Evolutionary conservation across 2,888 invertebrate genomes (phyloP).

Genomic region (Nezara viridula): DNA sequence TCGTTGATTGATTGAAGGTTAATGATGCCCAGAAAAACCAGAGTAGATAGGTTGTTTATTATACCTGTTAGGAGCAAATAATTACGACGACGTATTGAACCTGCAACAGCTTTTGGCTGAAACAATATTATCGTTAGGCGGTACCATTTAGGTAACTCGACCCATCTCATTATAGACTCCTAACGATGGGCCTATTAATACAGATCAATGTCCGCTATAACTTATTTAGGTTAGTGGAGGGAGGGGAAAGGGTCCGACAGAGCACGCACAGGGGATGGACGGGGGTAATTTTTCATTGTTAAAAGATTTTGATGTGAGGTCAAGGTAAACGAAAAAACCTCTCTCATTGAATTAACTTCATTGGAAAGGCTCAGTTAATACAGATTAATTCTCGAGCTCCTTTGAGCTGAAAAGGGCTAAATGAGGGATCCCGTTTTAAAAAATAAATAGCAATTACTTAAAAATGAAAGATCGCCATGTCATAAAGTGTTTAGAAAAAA

Average conservation of each 20-base stretch:
- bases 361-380: background rate
- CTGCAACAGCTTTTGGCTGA: no score
- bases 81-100: no score
- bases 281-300: background rate
- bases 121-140: no score
- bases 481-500: no score
- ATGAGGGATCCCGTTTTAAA: background rate
- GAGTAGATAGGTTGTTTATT: no score
- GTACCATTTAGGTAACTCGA: background rate
- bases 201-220: background rate
- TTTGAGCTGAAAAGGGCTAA: background rate
- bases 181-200: background rate
- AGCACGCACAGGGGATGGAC: background rate
- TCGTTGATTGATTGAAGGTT: no score
- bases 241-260: no score
- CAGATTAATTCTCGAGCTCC: background rate
- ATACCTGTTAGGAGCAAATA: no score
- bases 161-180: background rate
- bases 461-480: background rate
- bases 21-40: no score
- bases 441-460: background rate
- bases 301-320: conserved; percentile 16
- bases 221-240: background rate
- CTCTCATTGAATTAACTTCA: background rate
- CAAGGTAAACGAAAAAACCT: background rate